A percentile compares a stretch with the other conserved stretches of the same genome.
phyloP scores from a whole-genome alignment of 2,888 invertebrate species.

The Cryptus viduatorius region DNA sequence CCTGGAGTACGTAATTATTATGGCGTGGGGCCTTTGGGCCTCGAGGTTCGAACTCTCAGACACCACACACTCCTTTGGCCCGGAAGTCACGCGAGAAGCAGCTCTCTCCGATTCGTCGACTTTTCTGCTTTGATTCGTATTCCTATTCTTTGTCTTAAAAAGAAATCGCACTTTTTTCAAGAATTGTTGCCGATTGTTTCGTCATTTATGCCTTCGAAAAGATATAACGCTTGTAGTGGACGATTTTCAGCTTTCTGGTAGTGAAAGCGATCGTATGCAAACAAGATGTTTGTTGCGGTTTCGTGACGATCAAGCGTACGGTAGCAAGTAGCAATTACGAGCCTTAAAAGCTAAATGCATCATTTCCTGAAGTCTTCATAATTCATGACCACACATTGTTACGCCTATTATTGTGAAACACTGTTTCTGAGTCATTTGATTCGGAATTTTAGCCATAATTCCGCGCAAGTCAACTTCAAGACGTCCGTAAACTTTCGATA shows the following conservation, averaged over 20 bases:
- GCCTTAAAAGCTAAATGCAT: neutral
- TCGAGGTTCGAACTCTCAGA: constrained; percentile 30
- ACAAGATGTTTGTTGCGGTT: neutral
- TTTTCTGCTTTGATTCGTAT: neutral
- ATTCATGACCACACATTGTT: no score
- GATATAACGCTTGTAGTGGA: neutral
- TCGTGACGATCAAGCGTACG: neutral
- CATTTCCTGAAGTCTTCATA: no score
- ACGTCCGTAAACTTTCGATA: no score
- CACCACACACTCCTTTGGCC: constrained; percentile 25
- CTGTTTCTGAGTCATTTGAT: no score
- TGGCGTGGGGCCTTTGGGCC: constrained; percentile 66
- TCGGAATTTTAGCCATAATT: no score
- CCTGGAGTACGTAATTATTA: constrained; percentile 82
- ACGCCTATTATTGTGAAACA: no score
- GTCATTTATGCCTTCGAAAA: neutral
- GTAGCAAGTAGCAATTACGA: neutral
- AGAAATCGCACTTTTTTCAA: neutral
- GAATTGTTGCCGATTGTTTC: neutral
- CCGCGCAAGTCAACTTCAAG: no score
- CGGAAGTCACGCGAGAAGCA: constrained; percentile 43
- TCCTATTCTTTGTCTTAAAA: neutral
- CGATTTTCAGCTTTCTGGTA: neutral
- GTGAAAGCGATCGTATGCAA: neutral
- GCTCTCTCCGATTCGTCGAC: constrained; percentile 32